Evolutionary conservation across 2,797 vertebrate genomes (phyloP).

Genomic region (Xiphophorus birchmanni): DNA sequence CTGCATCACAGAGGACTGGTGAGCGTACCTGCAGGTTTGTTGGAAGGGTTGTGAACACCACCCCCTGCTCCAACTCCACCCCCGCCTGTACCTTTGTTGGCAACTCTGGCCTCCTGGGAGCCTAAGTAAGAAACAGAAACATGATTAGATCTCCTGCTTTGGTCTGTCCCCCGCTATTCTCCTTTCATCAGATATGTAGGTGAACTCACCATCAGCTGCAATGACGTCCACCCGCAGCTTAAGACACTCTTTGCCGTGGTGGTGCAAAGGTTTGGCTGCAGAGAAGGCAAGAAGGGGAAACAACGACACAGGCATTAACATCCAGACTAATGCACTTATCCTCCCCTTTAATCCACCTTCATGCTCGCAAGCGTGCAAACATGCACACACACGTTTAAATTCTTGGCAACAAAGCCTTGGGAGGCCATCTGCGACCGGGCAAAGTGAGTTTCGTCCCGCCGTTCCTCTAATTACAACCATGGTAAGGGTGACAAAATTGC

Average conservation of each 20-base stretch:
- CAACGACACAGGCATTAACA: slow-evolving; percentile 66
- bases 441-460: slow-evolving; percentile 61
- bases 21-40: slow-evolving; percentile 80
- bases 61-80: slow-evolving; percentile 60
- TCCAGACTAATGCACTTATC: slow-evolving; percentile 71
- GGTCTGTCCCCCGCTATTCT: neutral
- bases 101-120: slow-evolving; percentile 81
- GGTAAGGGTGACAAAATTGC: slow-evolving; percentile 61
- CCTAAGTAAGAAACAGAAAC: slow-evolving; percentile 58
- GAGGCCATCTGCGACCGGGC: slow-evolving; percentile 71
- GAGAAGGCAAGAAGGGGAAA: slow-evolving; percentile 20
- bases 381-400: slow-evolving; percentile 24
- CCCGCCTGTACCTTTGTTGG: slow-evolving; percentile 66
- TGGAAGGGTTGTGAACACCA: slow-evolving; percentile 80
- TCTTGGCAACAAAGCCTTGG: slow-evolving; percentile 61
- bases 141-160: slow-evolving; percentile 28
- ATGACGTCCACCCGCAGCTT: slow-evolving; percentile 86
- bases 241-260: slow-evolving; percentile 87
- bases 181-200: slow-evolving; percentile 9
- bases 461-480: slow-evolving; percentile 74
- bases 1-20: slow-evolving; percentile 41
- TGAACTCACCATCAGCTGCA: slow-evolving; percentile 85
- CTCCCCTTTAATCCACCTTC: slow-evolving; percentile 67
- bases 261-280: slow-evolving; percentile 91
- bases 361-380: slow-evolving; percentile 32